phyloP scores from a whole-genome alignment of 2,797 vertebrate genomes.

The Esox lucius region DNA sequence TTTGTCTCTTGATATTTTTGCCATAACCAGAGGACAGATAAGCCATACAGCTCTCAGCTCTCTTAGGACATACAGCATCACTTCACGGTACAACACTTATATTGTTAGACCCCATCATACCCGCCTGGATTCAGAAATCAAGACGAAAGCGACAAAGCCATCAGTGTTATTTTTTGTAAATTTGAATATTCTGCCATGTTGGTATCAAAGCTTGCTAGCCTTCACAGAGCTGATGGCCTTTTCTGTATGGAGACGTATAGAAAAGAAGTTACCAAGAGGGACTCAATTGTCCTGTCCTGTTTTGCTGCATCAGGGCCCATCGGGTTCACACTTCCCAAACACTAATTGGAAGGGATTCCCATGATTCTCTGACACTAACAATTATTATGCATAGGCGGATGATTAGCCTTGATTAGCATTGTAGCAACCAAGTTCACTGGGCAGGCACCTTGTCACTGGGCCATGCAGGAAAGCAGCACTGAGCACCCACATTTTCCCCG shows the following conservation, averaged over 20 bases:
- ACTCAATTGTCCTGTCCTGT: neutral
- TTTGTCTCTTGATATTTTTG: neutral
- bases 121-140: slow-evolving; percentile 7
- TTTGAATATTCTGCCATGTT: neutral
- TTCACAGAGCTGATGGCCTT: slow-evolving; percentile 27
- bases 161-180: neutral
- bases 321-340: slow-evolving; percentile 5
- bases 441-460: slow-evolving; percentile 36
- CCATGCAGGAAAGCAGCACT: slow-evolving; percentile 38
- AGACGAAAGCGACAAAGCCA: neutral
- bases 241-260: neutral
- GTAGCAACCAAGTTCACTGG: slow-evolving; percentile 53
- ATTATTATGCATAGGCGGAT: slow-evolving; percentile 38
- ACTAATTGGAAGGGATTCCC: slow-evolving; percentile 60
- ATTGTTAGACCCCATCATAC: neutral
- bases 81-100: neutral
- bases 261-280: neutral
- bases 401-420: slow-evolving; percentile 67
- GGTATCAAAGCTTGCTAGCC: neutral
- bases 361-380: slow-evolving; percentile 49
- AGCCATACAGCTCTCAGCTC: neutral
- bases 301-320: slow-evolving; percentile 9
- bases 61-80: neutral
- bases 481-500: slow-evolving; percentile 35
- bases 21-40: neutral